These are phyloP conservation scores for Ephydatia muelleri DNA, from an alignment of 37 sponge, comb jelly and placozoan genomes.

Conservation along the genomic window DNA sequence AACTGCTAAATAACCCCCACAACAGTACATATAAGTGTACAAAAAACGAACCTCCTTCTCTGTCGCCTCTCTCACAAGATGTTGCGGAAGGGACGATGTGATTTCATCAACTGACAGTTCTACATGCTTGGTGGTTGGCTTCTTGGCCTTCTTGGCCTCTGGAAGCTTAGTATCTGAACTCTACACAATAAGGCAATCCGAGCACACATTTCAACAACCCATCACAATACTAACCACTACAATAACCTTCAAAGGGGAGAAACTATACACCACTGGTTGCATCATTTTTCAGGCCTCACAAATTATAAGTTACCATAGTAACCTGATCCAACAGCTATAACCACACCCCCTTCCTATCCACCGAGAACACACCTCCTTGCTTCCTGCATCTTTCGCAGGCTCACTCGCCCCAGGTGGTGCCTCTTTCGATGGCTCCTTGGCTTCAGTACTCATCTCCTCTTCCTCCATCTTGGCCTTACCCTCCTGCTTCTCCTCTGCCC, in stretches of 20 bases:
- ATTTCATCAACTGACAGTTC: conserved; percentile 55
- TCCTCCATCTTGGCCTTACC: conserved; percentile 7
- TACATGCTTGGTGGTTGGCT: conserved; percentile 60
- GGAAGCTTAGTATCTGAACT: conserved; percentile 33
- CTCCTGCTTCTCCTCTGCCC: conserved; percentile 30
- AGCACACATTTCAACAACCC: not conserved
- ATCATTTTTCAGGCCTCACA: no score
- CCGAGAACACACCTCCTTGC: not conserved
- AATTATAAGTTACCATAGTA: not conserved
- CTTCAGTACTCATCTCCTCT: conserved; percentile 12
- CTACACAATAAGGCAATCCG: not conserved
- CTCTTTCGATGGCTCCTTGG: conserved; percentile 3
- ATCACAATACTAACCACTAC: not conserved
- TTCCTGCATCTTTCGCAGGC: not conserved
- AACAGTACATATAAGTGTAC: not conserved
- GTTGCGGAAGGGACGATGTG: conserved; percentile 55
- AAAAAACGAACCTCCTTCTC: conserved; percentile 74
- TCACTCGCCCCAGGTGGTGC: no score
- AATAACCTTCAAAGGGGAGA: not conserved
- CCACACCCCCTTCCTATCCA: not conserved
- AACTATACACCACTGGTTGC: no score
- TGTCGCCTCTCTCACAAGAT: conserved; percentile 38
- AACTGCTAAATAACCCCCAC: not conserved
- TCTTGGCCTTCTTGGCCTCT: conserved; percentile 63
- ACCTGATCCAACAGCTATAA: no score